Evolutionary conservation across 2,888 invertebrate species (phyloP).

Genomic region (Adineta ricciae): DNA sequence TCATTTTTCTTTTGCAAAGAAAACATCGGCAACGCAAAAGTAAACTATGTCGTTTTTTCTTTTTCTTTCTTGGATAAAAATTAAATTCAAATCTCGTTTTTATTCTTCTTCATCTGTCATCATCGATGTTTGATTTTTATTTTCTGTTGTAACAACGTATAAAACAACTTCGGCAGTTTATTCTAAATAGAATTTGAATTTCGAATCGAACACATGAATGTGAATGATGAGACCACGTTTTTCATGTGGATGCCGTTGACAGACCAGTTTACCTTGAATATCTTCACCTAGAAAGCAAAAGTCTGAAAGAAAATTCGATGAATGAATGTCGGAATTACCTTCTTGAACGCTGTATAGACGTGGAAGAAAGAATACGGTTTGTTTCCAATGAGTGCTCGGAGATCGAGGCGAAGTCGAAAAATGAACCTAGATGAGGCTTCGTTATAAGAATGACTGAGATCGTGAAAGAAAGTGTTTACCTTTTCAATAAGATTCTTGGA

Average conservation of each 20-base stretch:
- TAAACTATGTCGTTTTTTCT: too few species aligned
- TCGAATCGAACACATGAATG: conserved; percentile 26
- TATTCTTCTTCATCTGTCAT: background rate
- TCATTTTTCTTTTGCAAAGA: background rate
- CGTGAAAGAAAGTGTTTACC: too few species aligned
- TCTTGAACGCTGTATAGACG: conserved; percentile 56
- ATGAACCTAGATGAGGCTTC: background rate
- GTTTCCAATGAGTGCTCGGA: conserved; percentile 64
- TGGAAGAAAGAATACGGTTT: conserved; percentile 62
- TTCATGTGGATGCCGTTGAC: conserved; percentile 64
- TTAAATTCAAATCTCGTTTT: too few species aligned
- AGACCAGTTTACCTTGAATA: conserved; percentile 63
- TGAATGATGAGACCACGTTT: conserved; percentile 23
- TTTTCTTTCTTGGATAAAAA: too few species aligned
- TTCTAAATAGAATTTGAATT: conserved; percentile 31
- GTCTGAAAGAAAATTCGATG: too few species aligned
- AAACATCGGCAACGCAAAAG: background rate
- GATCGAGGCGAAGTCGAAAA: conserved; percentile 57
- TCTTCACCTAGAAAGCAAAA: conserved; percentile 55
- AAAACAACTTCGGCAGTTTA: background rate
- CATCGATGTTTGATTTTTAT: background rate
- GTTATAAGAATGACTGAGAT: too few species aligned
- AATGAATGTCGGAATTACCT: too few species aligned
- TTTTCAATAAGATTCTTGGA: conserved; percentile 48
- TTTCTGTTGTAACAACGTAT: background rate